Conservation (phyloP, 2,113 vertebrate genomes). For the Vidua chalybeata region DNA sequence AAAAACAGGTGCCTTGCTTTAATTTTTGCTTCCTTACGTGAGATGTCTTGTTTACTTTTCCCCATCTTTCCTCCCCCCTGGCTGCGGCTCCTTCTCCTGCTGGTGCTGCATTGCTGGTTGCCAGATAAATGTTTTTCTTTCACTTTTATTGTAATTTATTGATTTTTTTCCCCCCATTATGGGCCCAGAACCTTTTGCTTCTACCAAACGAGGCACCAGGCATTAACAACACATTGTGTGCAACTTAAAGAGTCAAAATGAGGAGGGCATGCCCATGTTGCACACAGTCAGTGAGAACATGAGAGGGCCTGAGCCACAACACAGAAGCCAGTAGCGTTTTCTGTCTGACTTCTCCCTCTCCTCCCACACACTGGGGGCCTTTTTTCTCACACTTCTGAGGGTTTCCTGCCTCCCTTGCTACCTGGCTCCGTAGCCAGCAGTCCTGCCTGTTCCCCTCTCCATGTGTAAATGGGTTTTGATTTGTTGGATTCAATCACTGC, state of each 20-base stretch:
- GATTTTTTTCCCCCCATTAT: rapidly evolving
- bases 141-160: slow-evolving; percentile 42
- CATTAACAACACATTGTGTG: background rate
- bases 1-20: slow-evolving; percentile 2
- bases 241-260: background rate
- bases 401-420: background rate
- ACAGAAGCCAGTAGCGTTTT: background rate
- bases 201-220: background rate
- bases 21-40: background rate
- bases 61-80: background rate
- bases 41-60: slow-evolving; percentile 49
- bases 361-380: background rate
- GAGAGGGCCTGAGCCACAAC: background rate
- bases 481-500: background rate
- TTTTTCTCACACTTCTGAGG: background rate
- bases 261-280: background rate
- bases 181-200: background rate
- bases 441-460: background rate
- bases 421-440: background rate
- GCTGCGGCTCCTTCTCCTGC: slow-evolving; percentile 52
- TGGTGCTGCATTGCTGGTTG: slow-evolving; percentile 35
- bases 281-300: background rate
- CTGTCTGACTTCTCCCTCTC: background rate
- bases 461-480: background rate
- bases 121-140: slow-evolving; percentile 61